These are phyloP conservation scores for Gonocerus acuteangulatus DNA, from an alignment of 2,888 invertebrate species.

Conservation along the genomic window DNA sequence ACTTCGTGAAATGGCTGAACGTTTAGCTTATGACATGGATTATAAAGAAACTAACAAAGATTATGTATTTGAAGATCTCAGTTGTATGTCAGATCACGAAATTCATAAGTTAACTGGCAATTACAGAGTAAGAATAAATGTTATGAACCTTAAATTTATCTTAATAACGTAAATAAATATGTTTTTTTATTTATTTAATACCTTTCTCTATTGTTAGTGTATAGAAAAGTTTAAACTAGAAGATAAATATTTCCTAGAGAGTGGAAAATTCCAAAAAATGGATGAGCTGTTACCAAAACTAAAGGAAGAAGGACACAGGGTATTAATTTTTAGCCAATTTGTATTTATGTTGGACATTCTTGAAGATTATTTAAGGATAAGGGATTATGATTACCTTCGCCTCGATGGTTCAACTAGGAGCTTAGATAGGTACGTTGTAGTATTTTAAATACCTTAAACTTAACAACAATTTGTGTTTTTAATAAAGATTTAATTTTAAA, in stretches of 20 bases:
- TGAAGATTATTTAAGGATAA: constrained; percentile 74
- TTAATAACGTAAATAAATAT: too few species aligned
- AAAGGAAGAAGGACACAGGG: constrained; percentile 67
- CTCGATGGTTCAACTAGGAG: constrained; percentile 88
- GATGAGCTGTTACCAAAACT: constrained; percentile 68
- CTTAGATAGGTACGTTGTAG: constrained; percentile 55
- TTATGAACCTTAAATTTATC: background rate
- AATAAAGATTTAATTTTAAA: background rate
- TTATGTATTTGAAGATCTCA: constrained; percentile 78
- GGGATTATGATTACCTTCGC: constrained; percentile 65
- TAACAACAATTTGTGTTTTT: background rate
- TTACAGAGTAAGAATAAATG: constrained; percentile 51
- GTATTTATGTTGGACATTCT: constrained; percentile 89
- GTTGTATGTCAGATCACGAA: constrained; percentile 85
- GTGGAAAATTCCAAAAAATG: constrained; percentile 78
- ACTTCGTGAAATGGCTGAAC: constrained; percentile 56
- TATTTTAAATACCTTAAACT: background rate
- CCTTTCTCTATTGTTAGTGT: constrained; percentile 46
- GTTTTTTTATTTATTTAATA: too few species aligned
- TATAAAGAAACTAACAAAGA: constrained; percentile 71
- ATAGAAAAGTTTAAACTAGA: constrained; percentile 52
- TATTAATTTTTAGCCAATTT: constrained; percentile 93
- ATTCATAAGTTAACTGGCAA: constrained; percentile 68
- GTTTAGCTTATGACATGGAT: constrained; percentile 56
- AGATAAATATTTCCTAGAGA: constrained; percentile 62